Evolutionary conservation across 2,797 vertebrate species (phyloP).

Genomic region (Spatula clypeata): DNA sequence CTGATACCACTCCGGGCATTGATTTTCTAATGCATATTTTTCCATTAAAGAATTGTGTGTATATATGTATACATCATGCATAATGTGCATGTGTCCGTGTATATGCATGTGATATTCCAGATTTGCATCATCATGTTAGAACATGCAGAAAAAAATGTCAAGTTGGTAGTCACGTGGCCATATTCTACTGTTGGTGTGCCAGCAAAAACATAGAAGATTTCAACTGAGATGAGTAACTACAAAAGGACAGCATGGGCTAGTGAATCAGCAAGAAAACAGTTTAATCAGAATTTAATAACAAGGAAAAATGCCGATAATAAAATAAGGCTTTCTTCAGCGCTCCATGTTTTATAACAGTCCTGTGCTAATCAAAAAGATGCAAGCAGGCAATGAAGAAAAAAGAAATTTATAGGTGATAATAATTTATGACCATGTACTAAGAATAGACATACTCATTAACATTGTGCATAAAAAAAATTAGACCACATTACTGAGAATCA

Average conservation of each 20-base stretch:
- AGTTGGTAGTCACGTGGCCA: not conserved
- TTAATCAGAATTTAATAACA: slow-evolving; percentile 11
- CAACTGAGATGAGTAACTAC: not conserved
- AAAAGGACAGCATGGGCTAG: not conserved
- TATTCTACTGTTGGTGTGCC: not conserved
- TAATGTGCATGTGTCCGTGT: accelerated
- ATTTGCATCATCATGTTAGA: not conserved
- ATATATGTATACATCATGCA: no score
- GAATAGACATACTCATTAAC: slow-evolving; percentile 60
- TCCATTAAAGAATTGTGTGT: not conserved
- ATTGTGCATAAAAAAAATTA: not conserved
- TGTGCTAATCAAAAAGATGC: not conserved
- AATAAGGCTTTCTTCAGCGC: not conserved
- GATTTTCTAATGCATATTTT: not conserved
- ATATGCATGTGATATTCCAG: not conserved
- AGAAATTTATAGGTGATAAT: slow-evolving; percentile 38
- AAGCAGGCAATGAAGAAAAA: slow-evolving; percentile 19
- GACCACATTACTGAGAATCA: slow-evolving; percentile 2
- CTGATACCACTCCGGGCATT: not conserved
- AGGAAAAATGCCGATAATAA: not conserved
- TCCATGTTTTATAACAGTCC: not conserved
- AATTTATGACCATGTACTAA: slow-evolving; percentile 52
- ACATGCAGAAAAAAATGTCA: not conserved
- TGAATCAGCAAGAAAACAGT: not conserved
- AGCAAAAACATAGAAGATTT: not conserved